Percentiles rank a stretch among this genome's conserved stretches.
phyloP scores from a whole-genome alignment of 2,888 invertebrate species.

The Lithophane leautieri region DNA sequence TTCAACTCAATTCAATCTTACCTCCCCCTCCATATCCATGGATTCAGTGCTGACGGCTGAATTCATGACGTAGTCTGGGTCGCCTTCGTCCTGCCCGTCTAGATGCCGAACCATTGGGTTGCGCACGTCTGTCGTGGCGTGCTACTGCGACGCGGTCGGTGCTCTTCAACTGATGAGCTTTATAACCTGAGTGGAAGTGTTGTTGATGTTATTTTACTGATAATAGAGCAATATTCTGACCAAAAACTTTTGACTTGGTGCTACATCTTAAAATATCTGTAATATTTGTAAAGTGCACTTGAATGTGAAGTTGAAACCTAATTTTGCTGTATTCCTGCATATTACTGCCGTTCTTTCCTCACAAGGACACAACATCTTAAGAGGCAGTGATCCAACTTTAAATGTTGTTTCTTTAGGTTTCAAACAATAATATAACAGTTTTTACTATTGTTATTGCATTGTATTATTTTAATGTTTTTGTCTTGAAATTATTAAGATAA shows the following conservation, averaged over 20 bases:
- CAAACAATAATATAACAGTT: background rate
- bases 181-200: slow-evolving; percentile 51
- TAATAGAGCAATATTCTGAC: background rate
- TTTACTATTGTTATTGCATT: background rate
- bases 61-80: slow-evolving; percentile 82
- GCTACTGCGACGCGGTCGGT: slow-evolving; percentile 25
- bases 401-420: background rate
- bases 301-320: background rate
- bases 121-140: slow-evolving; percentile 40
- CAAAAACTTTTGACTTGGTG: background rate
- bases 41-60: slow-evolving; percentile 91
- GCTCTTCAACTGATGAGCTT: slow-evolving; percentile 51
- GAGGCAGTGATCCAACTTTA: background rate
- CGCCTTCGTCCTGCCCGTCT: slow-evolving; percentile 73
- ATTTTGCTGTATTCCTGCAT: background rate
- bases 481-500: background rate
- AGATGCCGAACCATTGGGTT: slow-evolving; percentile 82
- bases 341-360: background rate
- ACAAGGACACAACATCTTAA: background rate
- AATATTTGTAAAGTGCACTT: background rate
- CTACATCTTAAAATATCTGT: background rate
- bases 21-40: slow-evolving; percentile 93
- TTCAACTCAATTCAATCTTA: slow-evolving; percentile 59
- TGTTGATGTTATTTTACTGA: background rate
- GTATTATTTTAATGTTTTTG: background rate